Percentiles rank a stretch among this genome's conserved stretches.
Evolutionary conservation across 2,113 vertebrate genomes (phyloP).

Genomic region (Hippoglossus stenolepis): DNA sequence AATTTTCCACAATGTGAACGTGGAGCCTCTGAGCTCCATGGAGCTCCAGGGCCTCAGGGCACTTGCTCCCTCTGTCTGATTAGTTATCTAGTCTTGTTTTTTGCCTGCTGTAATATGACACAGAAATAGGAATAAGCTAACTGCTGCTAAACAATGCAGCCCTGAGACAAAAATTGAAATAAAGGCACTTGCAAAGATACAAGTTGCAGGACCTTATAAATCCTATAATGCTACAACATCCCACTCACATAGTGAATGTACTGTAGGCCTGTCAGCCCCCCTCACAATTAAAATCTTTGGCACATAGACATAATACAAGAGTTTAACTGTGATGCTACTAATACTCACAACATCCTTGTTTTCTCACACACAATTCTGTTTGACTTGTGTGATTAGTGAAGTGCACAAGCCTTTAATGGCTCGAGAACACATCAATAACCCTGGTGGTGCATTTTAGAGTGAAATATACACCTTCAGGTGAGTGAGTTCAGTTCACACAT

Average conservation of each 20-base stretch:
- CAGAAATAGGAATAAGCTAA: background rate
- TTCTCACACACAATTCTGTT: background rate
- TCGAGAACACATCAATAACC: slow-evolving; percentile 7
- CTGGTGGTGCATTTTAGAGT: slow-evolving; percentile 15
- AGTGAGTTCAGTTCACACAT: slow-evolving; percentile 9
- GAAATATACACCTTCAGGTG: slow-evolving; percentile 1
- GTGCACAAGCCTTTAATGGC: slow-evolving; percentile 14
- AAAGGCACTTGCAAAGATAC: too few relatives aligned
- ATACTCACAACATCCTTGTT: background rate
- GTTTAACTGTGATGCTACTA: background rate
- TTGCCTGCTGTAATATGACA: background rate
- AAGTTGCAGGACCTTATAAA: too few relatives aligned
- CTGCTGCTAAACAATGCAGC: background rate
- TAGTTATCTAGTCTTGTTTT: background rate
- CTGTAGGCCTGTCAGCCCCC: too few relatives aligned
- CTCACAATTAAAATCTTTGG: background rate
- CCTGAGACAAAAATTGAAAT: background rate
- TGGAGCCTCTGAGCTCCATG: background rate
- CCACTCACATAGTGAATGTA: too few relatives aligned
- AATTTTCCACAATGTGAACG: background rate
- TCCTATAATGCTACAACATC: too few relatives aligned
- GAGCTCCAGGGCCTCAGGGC: background rate
- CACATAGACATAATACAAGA: background rate
- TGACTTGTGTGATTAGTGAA: slow-evolving; percentile 12
- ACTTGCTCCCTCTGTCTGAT: background rate